phyloP scores from a whole-genome alignment of 2,113 vertebrate genomes.

The Nibea albiflora region DNA sequence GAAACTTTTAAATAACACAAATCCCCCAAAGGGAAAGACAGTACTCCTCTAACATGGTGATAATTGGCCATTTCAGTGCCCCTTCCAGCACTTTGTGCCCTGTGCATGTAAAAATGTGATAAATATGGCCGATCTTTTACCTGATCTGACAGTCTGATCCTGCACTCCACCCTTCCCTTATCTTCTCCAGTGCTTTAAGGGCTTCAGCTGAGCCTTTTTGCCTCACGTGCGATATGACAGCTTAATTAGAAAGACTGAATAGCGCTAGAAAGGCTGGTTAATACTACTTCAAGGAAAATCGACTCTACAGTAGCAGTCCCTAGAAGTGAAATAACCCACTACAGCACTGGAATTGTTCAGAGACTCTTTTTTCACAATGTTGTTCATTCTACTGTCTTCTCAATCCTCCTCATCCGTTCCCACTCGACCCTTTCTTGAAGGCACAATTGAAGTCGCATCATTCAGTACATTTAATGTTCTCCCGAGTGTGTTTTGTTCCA shows the following conservation, averaged over 20 bases:
- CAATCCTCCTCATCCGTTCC: not conserved
- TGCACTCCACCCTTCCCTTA: not conserved
- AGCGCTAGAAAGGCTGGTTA: not conserved
- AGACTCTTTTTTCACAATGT: not conserved
- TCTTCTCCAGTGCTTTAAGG: not conserved
- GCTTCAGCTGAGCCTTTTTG: slow-evolving; percentile 16
- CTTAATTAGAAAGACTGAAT: slow-evolving; percentile 42
- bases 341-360: not conserved
- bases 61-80: too few species aligned
- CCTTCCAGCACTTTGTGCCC: too few species aligned
- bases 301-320: not conserved
- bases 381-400: not conserved
- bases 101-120: too few species aligned
- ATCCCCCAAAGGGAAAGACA: too few species aligned
- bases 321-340: not conserved
- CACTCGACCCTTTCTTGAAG: not conserved
- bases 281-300: slow-evolving; percentile 7
- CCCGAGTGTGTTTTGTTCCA: not conserved
- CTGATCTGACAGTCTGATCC: not conserved
- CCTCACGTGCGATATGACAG: slow-evolving; percentile 23
- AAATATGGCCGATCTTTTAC: not conserved
- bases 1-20: too few species aligned
- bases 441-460: not conserved
- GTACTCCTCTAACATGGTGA: too few species aligned
- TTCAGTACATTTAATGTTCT: not conserved